Conservation (phyloP, 2,888 invertebrate species). For the Hetaerina titia region DNA sequence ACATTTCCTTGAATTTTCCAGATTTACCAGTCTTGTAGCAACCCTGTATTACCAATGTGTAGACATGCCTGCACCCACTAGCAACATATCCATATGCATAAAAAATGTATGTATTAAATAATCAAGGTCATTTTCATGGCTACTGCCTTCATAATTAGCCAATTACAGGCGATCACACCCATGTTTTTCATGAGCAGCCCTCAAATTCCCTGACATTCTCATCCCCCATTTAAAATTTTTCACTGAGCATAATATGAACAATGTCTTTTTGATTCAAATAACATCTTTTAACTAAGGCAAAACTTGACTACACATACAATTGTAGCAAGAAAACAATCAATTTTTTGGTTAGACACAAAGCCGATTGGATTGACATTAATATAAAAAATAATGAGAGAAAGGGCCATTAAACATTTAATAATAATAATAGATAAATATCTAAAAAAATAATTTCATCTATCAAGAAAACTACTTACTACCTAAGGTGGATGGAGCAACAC, state of each 20-base stretch:
- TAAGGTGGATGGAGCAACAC: slow-evolving; percentile 47
- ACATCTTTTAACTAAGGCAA: no score
- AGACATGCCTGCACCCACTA: background rate
- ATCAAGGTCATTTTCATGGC: no score
- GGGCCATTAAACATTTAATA: background rate
- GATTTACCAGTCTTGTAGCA: background rate
- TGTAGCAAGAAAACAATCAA: no score
- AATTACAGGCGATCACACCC: no score
- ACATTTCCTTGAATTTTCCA: background rate
- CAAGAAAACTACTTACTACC: background rate
- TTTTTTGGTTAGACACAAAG: background rate
- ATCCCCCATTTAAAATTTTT: no score
- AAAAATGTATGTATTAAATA: no score
- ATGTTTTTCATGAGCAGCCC: no score
- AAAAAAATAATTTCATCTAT: background rate
- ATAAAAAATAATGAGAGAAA: background rate
- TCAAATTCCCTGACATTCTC: no score
- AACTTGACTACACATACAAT: no score
- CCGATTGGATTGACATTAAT: background rate
- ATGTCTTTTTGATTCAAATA: no score
- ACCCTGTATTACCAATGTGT: background rate
- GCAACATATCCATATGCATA: background rate
- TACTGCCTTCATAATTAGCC: no score
- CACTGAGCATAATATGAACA: no score
- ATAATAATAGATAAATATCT: background rate